These are phyloP conservation scores for Keiferia lycopersicella DNA, from an alignment of 2,888 invertebrate genomes.

Conservation along the genomic window DNA sequence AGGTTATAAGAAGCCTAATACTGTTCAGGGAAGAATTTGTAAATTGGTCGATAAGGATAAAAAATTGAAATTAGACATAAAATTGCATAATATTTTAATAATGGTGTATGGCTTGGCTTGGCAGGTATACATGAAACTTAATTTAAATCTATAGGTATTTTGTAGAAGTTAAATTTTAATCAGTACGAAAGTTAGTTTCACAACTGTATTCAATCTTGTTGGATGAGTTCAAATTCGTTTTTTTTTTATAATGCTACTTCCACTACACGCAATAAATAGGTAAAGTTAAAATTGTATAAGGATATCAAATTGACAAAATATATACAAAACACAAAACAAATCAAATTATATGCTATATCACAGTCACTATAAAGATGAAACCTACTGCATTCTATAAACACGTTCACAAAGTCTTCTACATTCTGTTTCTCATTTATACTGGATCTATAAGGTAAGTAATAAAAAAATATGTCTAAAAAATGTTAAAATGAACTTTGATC, in stretches of 20 bases:
- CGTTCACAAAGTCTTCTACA: constrained; percentile 62
- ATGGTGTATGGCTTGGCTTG: constrained; percentile 53
- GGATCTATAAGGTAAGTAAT: not conserved
- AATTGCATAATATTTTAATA: constrained; percentile 61
- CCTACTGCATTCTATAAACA: constrained; percentile 74
- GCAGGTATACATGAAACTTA: constrained; percentile 50
- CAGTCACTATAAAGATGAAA: constrained; percentile 77
- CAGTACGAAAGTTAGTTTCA: constrained; percentile 56
- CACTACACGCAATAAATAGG: constrained; percentile 64
- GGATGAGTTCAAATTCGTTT: constrained; percentile 43
- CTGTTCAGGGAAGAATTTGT: not conserved
- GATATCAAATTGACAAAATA: constrained; percentile 76
- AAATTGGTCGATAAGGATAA: not conserved
- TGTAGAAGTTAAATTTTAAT: constrained; percentile 50
- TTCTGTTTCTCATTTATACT: constrained; percentile 30
- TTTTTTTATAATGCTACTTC: constrained; percentile 39
- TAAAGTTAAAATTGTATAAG: constrained; percentile 76
- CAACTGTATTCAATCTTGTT: constrained; percentile 41
- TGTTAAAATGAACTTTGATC: constrained; percentile 1
- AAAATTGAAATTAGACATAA: constrained; percentile 42
- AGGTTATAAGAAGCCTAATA: not conserved
- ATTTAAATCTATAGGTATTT: constrained; percentile 48
- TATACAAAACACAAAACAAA: constrained; percentile 67
- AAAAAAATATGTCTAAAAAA: not conserved
- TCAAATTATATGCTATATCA: constrained; percentile 78